A percentile compares a stretch with the other conserved stretches of the same genome.
phyloP scores from a whole-genome alignment of 1,140 invertebrate genomes.

The Piezodorus guildinii region DNA sequence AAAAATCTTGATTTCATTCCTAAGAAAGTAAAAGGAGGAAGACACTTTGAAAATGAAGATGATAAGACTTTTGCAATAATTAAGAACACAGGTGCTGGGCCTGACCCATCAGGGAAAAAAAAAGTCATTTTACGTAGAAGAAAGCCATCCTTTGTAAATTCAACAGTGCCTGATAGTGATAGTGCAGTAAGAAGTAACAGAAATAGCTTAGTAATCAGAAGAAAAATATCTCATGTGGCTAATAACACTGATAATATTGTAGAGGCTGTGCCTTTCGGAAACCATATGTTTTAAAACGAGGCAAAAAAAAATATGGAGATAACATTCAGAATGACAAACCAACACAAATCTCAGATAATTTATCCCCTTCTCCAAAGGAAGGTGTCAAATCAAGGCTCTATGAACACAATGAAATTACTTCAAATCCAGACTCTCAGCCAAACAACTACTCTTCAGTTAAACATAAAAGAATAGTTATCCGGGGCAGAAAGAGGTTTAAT shows the following conservation, averaged over 20 bases:
- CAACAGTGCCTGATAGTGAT: neutral
- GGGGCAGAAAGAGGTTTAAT: conserved; percentile 4
- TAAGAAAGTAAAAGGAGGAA: too few relatives aligned
- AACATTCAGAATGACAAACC: neutral
- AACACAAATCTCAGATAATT: neutral
- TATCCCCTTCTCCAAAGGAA: neutral
- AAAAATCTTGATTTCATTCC: too few relatives aligned
- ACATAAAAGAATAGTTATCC: neutral
- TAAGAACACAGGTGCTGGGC: neutral
- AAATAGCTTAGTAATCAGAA: neutral
- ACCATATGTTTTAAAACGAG: neutral
- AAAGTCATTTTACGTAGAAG: conserved; percentile 3
- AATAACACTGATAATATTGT: too few relatives aligned
- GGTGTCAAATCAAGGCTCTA: neutral
- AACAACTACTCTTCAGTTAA: neutral
- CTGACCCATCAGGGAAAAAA: neutral
- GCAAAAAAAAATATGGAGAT: neutral
- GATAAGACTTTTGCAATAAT: too few relatives aligned
- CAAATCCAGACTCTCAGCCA: neutral
- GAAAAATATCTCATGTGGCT: neutral
- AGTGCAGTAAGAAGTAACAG: neutral
- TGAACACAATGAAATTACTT: neutral
- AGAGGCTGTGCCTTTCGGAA: too few relatives aligned
- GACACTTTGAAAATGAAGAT: too few relatives aligned
- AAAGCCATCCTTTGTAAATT: neutral